These are phyloP conservation scores for Hyposoter didymator DNA, from an alignment of 2,888 invertebrate genomes.

Conservation along the genomic window DNA sequence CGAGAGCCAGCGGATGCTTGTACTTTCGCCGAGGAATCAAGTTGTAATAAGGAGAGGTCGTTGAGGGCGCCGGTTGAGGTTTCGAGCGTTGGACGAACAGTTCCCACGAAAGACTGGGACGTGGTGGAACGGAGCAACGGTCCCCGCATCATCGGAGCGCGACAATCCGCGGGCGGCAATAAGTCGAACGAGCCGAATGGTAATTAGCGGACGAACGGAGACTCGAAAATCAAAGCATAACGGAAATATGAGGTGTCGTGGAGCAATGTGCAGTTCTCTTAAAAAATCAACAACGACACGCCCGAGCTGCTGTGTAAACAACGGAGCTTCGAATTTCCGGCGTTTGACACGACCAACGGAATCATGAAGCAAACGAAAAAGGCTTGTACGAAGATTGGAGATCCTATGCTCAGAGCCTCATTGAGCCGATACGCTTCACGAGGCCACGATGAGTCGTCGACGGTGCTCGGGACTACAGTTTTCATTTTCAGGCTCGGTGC, in stretches of 20 bases:
- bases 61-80: background rate
- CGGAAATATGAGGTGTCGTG: conserved; percentile 70
- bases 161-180: conserved; percentile 18
- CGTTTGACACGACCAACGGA: conserved; percentile 1
- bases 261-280: background rate
- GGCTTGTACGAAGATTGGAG: background rate
- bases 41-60: background rate
- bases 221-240: conserved; percentile 78
- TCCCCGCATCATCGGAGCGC: conserved; percentile 2
- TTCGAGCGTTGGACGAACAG: background rate
- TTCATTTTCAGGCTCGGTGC: background rate
- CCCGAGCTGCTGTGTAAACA: conserved; percentile 80
- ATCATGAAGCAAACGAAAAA: conserved; percentile 7
- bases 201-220: conserved; percentile 71
- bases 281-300: conserved; percentile 76
- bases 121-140: background rate
- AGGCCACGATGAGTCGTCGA: background rate
- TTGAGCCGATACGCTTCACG: background rate
- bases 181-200: conserved; percentile 74
- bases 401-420: background rate
- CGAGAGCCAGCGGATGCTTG: background rate
- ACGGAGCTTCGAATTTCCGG: conserved; percentile 67
- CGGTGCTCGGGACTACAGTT: background rate
- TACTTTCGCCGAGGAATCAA: background rate
- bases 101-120: conserved; percentile 34